Base-by-base conservation (phyloP, 2,797 vertebrate species). In the Macroramphosus scolopax region DNA sequence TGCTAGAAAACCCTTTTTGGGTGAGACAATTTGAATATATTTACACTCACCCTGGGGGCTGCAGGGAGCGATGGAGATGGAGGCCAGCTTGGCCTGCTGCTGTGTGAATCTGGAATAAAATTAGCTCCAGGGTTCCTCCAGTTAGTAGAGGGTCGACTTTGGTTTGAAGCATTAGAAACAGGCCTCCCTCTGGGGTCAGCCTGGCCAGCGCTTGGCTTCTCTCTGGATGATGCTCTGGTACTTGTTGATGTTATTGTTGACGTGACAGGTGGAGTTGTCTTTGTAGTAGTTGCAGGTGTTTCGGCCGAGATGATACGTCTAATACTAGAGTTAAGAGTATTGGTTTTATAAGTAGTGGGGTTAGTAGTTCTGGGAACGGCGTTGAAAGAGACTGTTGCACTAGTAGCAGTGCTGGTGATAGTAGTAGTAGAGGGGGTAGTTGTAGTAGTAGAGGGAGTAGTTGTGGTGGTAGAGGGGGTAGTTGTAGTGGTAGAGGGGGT, bases 31-130 rank as follows among this genome's bases (percentile, higher is more conserved):
- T 41, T 59, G 0, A 56, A 64, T 31, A 3, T 0, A 68, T 71
- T 34, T 61, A 2, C 28, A 83, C 87, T 84, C 53, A 88, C 87
- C 70, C 42, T 43, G 28, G 86, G 81, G 29, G 51, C 51, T 2
- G 54, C 62, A 17, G 82, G 80, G 22, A 79, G 57, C 0, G 53
- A 34, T 4, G 72, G 55, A 3, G 69, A 52, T 20, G 72, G 31
- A 34, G 68, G 45, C 41, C 26, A 20, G 1, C 43, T 80, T 3
- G 51, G 66, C 60, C 76, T 80, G 40, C 57, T 85, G 47, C 31
- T 31, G 31, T 90, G 87, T n/a, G 75, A 82, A 49, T 92, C 90
- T 1, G 91, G 90, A 77, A 95, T 81, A 32, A 77, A 75, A 47
- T 95, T 95, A 17, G 51, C 76, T 55, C 62, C 62, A 18, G 82